Base-by-base conservation (phyloP, 2,888 invertebrate genomes). In the Diarsia dahlii region DNA sequence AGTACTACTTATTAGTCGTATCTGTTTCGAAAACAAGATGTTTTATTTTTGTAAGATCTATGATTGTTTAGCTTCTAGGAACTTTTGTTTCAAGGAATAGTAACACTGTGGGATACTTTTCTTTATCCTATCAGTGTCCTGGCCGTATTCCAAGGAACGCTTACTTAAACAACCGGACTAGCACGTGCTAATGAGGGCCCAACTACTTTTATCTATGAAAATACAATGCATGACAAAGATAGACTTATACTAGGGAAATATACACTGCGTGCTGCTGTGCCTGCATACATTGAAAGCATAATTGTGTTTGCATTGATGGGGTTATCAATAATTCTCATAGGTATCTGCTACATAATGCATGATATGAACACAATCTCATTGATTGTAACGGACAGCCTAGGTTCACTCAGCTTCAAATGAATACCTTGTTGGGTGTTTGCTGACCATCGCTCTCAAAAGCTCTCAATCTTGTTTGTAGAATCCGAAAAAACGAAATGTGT, bases 101-200 rank as follows among this genome's bases (percentile, higher is more conserved):
- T 52, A 45, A 64, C 34, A 46, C 46, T 5, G 34, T 46, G 64
- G 18, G 71, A 54, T 76, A 39, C 52, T 80, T 58, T 39, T 28
- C n/a, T 60, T 80, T n/a, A 58, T 34, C 18, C 58, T 73, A 54
- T 56, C 45, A 34, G n/a, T 62, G 62, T 62, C 13, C 45, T 83
- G 80, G 80, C 79, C 18, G 54, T 34, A 50, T 6, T 72, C 80
- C 80, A 81, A 71, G 63, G 6, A 54, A 68, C 18, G 72, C 28
- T 67, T 76, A 58, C 56, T 64, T 34, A 48, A 68, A 62, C 52
- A 67, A 54, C 54, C 39, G 54, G 58, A 83, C 72, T 69, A 78
- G 45, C 50, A 52, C 65, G 72, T 69, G 80, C 68, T 83, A 81
- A 81, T 83, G 72, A 78, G 78, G 18, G 10, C 23, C 0, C 58